These are phyloP conservation scores for Medauroidea extradentata DNA, from an alignment of 1,140 invertebrate species.

Conservation along the genomic window DNA sequence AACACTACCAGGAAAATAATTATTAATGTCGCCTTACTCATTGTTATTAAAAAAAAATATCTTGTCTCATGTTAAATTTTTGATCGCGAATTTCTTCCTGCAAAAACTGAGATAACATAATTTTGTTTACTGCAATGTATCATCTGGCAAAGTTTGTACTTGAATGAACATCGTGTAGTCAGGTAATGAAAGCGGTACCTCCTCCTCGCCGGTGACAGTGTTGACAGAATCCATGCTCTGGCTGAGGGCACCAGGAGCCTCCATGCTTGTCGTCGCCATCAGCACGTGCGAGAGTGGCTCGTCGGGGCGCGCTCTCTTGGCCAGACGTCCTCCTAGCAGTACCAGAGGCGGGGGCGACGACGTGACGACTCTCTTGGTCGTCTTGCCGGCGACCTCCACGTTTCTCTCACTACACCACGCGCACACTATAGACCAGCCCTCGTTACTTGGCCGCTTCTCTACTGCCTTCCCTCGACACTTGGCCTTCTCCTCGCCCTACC, in stretches of 20 bases:
- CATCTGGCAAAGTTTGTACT: too few species aligned
- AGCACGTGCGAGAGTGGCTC: not conserved
- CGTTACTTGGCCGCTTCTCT: not conserved
- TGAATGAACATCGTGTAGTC: too few species aligned
- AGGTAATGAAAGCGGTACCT: too few species aligned
- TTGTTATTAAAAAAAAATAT: too few species aligned
- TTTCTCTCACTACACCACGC: too few species aligned
- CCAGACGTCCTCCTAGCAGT: conserved; percentile 4
- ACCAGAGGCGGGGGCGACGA: conserved; percentile 20
- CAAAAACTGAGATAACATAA: too few species aligned
- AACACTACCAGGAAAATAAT: too few species aligned
- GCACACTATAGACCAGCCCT: not conserved
- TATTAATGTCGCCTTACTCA: too few species aligned
- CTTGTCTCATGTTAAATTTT: too few species aligned
- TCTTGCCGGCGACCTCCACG: not conserved
- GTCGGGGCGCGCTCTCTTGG: conserved; percentile 4
- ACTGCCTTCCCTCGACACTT: not conserved
- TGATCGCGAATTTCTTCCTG: too few species aligned
- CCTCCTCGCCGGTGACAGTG: conserved; percentile 84
- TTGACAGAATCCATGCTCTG: conserved; percentile 93
- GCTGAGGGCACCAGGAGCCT: conserved; percentile 53
- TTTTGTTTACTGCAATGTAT: too few species aligned
- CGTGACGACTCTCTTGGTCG: conserved; percentile 11
- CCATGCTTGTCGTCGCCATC: conserved; percentile 4
- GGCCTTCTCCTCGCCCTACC: not conserved